phyloP scores from a whole-genome alignment of 2,888 invertebrate species.

The Eubasilissa splendida region DNA sequence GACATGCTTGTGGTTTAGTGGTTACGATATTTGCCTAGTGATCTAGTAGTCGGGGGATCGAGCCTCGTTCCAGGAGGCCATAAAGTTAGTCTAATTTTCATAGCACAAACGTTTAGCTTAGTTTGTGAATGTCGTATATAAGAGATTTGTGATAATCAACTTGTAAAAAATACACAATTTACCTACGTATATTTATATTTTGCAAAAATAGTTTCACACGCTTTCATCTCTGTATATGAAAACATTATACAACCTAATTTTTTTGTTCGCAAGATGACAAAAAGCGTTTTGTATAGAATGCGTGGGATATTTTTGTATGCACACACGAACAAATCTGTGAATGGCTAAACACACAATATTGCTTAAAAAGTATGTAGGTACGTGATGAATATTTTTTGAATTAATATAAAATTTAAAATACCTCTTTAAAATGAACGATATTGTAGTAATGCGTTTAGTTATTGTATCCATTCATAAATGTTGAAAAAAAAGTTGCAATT shows the following conservation, averaged over 20 bases:
- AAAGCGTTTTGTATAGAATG: slow-evolving; percentile 25
- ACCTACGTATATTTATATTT: not conserved
- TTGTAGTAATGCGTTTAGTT: not conserved
- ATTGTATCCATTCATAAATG: not conserved
- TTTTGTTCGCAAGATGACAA: slow-evolving; percentile 2
- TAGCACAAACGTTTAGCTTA: too few relatives aligned
- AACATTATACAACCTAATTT: not conserved
- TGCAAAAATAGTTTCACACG: slow-evolving; percentile 18
- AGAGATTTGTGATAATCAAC: too few relatives aligned
- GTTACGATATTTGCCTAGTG: too few relatives aligned
- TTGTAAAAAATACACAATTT: too few relatives aligned
- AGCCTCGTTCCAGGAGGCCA: too few relatives aligned
- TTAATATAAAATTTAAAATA: not conserved
- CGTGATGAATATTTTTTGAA: slow-evolving; percentile 9
- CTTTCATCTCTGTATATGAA: not conserved
- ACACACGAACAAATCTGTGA: slow-evolving; percentile 2
- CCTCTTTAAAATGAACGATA: slow-evolving; percentile 23
- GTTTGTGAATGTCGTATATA: too few relatives aligned
- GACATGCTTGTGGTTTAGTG: too few relatives aligned
- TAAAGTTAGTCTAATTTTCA: too few relatives aligned
- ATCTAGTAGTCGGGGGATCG: too few relatives aligned
- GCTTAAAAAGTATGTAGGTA: slow-evolving; percentile 1
- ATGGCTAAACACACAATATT: not conserved
- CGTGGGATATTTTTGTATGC: slow-evolving; percentile 24
- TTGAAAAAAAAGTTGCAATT: slow-evolving; percentile 1